phyloP scores from a whole-genome alignment of 2,888 invertebrate species.

The Celastrina argiolus region DNA sequence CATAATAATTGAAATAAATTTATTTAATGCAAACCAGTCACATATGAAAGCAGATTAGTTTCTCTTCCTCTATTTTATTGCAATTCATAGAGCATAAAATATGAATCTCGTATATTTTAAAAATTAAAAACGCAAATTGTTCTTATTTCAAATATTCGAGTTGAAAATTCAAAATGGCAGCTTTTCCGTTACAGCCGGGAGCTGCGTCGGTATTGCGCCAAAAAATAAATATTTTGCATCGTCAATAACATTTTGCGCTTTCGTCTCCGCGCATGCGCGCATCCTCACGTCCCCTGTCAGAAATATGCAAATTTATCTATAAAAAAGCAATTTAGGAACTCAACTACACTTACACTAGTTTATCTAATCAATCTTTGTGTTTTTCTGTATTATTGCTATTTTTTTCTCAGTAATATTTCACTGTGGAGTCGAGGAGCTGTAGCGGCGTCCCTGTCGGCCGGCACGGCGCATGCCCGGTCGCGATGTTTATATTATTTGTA shows the following conservation, averaged over 20 bases:
- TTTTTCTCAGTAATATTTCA: slow-evolving; percentile 1
- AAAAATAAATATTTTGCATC: slow-evolving; percentile 75
- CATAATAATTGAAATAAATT: slow-evolving; percentile 76
- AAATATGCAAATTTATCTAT: slow-evolving; percentile 76
- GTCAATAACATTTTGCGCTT: slow-evolving; percentile 66
- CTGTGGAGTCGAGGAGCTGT: neutral
- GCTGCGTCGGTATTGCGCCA: slow-evolving; percentile 52
- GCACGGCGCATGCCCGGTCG: slow-evolving; percentile 71
- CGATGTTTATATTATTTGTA: slow-evolving; percentile 80
- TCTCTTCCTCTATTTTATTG: neutral
- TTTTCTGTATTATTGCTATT: slow-evolving; percentile 5
- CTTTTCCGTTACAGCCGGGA: slow-evolving; percentile 33
- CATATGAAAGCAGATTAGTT: neutral
- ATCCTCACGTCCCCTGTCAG: slow-evolving; percentile 58
- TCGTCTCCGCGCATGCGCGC: slow-evolving; percentile 59
- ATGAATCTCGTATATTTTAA: neutral
- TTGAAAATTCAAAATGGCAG: slow-evolving; percentile 40
- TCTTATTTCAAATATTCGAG: slow-evolving; percentile 6
- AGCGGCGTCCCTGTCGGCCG: slow-evolving; percentile 55
- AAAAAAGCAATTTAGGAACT: slow-evolving; percentile 61
- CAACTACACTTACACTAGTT: slow-evolving; percentile 49
- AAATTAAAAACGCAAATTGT: neutral
- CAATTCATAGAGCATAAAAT: neutral
- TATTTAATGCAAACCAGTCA: slow-evolving; percentile 49
- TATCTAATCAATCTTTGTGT: slow-evolving; percentile 33